These are phyloP conservation scores for Drosophila maculinotata DNA, from an alignment of 2,888 invertebrate species.

Conservation along the genomic window DNA sequence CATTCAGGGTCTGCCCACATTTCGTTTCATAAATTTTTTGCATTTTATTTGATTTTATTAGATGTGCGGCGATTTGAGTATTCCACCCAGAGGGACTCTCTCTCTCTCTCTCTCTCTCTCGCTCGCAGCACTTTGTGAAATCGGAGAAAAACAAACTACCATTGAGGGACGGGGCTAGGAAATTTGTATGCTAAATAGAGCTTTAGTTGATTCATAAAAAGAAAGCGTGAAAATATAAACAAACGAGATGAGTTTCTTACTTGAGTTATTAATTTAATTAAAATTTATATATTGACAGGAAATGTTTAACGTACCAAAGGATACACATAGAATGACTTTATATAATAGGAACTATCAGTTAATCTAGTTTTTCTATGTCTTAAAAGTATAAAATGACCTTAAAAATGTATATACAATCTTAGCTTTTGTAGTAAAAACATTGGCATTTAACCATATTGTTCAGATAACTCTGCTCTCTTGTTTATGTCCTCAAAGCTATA, in stretches of 20 bases:
- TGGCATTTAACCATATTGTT: too few species aligned
- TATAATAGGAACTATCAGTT: not conserved
- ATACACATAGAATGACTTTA: not conserved
- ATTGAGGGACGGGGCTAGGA: conserved; percentile 18
- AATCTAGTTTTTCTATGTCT: too few species aligned
- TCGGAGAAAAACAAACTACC: conserved; percentile 32
- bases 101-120: conserved; percentile 1
- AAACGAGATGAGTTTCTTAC: not conserved
- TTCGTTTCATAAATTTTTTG: conserved; percentile 64
- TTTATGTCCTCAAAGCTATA: not conserved
- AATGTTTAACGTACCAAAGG: not conserved
- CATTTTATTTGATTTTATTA: conserved; percentile 76
- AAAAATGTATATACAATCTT: too few species aligned
- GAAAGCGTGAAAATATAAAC: conserved; percentile 14
- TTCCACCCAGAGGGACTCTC: conserved; percentile 6
- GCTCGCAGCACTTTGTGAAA: conserved; percentile 2
- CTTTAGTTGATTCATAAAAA: conserved; percentile 3
- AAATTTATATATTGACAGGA: not conserved
- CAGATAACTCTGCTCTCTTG: too few species aligned
- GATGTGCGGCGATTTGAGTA: conserved; percentile 35
- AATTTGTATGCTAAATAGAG: conserved; percentile 52
- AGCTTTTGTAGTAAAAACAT: too few species aligned
- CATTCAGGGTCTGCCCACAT: conserved; percentile 13
- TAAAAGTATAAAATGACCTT: too few species aligned
- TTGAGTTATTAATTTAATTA: conserved; percentile 6